phyloP scores from a whole-genome alignment of 2,888 invertebrate genomes.

The Leucania comma region DNA sequence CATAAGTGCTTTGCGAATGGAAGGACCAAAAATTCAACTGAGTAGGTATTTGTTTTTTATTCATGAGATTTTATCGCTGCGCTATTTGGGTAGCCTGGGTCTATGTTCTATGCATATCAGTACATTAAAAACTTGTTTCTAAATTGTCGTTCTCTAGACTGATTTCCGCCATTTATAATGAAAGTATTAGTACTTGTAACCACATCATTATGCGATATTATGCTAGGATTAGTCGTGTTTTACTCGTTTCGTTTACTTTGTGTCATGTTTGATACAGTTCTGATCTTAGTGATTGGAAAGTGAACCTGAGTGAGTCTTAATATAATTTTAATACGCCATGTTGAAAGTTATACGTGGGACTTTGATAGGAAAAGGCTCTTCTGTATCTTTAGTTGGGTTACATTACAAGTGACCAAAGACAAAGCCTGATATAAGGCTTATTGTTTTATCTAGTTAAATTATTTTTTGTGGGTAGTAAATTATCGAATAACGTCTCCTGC shows the following conservation, averaged over 20 bases:
- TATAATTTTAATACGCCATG: background rate
- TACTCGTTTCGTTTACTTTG: constrained; percentile 18
- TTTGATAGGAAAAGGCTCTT: too few species aligned
- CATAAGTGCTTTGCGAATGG: background rate
- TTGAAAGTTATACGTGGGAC: too few species aligned
- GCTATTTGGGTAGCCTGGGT: constrained; percentile 9
- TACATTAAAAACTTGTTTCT: constrained; percentile 48
- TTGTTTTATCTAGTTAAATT: too few species aligned
- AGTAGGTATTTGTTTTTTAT: background rate
- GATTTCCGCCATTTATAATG: constrained; percentile 44
- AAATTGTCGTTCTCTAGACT: constrained; percentile 42
- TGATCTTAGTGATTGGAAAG: constrained; percentile 7
- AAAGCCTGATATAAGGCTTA: too few species aligned
- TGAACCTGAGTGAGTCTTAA: background rate
- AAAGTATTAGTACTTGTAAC: constrained; percentile 28
- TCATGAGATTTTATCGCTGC: background rate
- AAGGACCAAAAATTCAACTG: background rate
- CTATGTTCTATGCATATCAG: constrained; percentile 7
- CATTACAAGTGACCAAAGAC: too few species aligned
- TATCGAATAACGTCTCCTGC: too few species aligned
- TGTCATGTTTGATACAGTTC: constrained; percentile 21
- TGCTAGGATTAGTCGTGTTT: constrained; percentile 11
- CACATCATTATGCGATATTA: constrained; percentile 11
- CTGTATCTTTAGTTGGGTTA: too few species aligned
- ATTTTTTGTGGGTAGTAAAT: too few species aligned